Percentiles rank a stretch among this genome's conserved stretches.
phyloP scores from a whole-genome alignment of 2,797 vertebrate species.

The Cuniculus paca region DNA sequence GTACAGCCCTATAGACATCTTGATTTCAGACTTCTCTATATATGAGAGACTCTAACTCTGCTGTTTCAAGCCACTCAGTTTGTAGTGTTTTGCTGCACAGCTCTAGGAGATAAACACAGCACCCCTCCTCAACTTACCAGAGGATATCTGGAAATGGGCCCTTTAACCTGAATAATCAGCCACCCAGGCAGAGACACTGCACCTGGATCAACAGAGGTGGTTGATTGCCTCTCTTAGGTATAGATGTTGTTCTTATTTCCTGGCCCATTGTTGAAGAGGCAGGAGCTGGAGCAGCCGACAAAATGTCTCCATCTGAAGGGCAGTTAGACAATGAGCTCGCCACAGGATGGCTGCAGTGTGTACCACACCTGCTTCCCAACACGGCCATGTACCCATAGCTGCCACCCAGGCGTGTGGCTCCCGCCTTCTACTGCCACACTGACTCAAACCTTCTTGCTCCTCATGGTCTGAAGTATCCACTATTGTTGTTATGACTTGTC shows the following conservation, averaged over 20 bases:
- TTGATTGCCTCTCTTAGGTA: accelerated
- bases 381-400: conserved; percentile 1
- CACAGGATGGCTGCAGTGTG: conserved; percentile 6
- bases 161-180: background rate
- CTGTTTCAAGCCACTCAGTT: background rate
- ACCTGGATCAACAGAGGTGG: background rate
- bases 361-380: conserved; percentile 46
- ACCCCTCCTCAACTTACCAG: background rate
- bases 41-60: background rate
- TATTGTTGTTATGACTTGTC: accelerated
- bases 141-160: background rate
- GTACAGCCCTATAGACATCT: background rate
- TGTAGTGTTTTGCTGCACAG: background rate
- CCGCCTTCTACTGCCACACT: background rate
- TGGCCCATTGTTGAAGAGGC: background rate
- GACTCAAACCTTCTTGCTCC: background rate
- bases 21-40: background rate
- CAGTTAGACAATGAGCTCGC: background rate
- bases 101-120: background rate
- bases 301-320: conserved; percentile 42
- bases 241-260: background rate
- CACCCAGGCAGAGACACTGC: background rate
- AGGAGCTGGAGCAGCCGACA: background rate
- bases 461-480: accelerated
- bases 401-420: background rate